These are phyloP conservation scores for Drosophila ercepeae DNA, from an alignment of 1,140 invertebrate genomes.

Conservation along the genomic window DNA sequence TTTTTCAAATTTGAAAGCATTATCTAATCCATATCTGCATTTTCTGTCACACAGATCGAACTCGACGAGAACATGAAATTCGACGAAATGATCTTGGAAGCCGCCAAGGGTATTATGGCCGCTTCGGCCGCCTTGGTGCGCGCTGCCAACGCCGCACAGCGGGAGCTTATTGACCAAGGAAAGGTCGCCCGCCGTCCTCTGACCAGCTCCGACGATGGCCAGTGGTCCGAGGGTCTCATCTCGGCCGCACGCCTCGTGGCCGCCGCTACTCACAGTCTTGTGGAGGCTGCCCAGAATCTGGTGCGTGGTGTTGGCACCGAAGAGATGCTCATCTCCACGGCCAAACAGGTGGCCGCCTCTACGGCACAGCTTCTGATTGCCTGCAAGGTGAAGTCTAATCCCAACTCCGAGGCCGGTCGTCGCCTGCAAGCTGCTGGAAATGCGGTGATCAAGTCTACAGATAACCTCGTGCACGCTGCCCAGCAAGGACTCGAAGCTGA, in stretches of 20 bases:
- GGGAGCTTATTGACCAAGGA: conserved; percentile 94
- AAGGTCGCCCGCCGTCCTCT: conserved; percentile 92
- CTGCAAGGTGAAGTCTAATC: conserved; percentile 98
- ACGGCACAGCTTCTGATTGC: conserved; percentile 98
- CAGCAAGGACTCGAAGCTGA: conserved; percentile 96
- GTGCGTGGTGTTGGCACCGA: conserved; percentile 97
- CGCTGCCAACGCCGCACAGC: conserved; percentile 97
- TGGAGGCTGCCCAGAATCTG: conserved; percentile 98
- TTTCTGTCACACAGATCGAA: conserved; percentile 85
- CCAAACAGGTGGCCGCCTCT: conserved; percentile 98
- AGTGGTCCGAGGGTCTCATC: conserved; percentile 99
- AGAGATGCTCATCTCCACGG: conserved; percentile 97
- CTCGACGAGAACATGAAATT: conserved; percentile 97
- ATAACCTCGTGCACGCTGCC: conserved; percentile 97
- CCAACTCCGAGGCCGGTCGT: conserved; percentile 95
- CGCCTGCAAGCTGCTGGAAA: conserved; percentile 97
- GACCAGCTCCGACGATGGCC: conserved; percentile 96
- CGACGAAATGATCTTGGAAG: conserved; percentile 99
- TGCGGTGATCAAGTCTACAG: conserved; percentile 98
- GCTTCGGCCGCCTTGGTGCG: conserved; percentile 98
- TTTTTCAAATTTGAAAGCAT: background rate
- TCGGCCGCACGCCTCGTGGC: conserved; percentile 98
- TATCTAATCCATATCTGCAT: background rate
- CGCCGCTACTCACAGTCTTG: conserved; percentile 97
- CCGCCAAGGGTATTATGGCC: conserved; percentile 98